Evolutionary conservation across 2,888 invertebrate species (phyloP), one percentile per base, ranked within the genome.

Genomic region (Philonicus albiceps): DNA sequence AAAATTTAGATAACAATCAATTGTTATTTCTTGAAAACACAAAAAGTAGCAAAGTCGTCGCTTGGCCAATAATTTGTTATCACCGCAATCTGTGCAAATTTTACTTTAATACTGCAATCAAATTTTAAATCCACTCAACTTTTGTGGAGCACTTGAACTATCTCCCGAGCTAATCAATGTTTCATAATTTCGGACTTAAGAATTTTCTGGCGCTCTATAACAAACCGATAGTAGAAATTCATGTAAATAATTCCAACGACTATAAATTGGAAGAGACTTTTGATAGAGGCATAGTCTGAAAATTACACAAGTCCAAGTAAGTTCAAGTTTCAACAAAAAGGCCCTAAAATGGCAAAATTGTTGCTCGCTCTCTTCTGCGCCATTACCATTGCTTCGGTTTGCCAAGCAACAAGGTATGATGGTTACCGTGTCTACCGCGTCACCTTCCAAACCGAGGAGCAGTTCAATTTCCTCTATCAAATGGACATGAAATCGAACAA

Each of bases 381-480:
- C 8, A 73, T 84, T n/a, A 49, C 84, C 16, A 27, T 84, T 19
- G 84, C 84, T 13, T 84, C 84, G 1, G 84, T 84, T 7, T 43
- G 73, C 30, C 30, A 73, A 43, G 84, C n/a, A 8, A 84, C 73
- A 16, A 91, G 90, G 75, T 95, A 93, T 89, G 93, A 94, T 86
- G 94, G 94, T 22, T 95, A 94, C 88, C 94, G 93, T 19, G 92
- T 96, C 19, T 95, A 93, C 89, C 93, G 94, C 89, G 91, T 95
- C 3, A 91, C 91, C 31, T 94, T 95, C 2, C 89, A 91, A 40
- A 93, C 91, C 86, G 90, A 91, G 19, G 92, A 93, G 0, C 93
- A 95, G 85, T 90, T 95, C 55, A 90, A 91, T 0, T 93, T 93
- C 75, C 90, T 95, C 1, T 93, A 93, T 86, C 90, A 93, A 3